These are phyloP conservation scores for Dipodomys ordii DNA, from an alignment of 2,113 vertebrate species.

Conservation along the genomic window DNA sequence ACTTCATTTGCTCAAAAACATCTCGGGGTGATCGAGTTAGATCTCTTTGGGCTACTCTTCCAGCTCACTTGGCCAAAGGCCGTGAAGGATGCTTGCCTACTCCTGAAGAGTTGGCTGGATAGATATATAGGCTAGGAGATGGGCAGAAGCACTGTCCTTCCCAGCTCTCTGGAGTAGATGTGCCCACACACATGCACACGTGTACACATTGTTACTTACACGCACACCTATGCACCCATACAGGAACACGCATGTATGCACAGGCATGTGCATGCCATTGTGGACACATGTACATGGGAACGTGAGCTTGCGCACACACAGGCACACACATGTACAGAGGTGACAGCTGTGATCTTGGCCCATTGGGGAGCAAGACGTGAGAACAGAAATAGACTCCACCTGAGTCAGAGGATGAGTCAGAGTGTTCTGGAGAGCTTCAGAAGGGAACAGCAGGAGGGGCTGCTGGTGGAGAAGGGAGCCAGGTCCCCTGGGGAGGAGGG, in stretches of 20 bases:
- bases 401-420: conserved; percentile 80
- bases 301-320: not conserved
- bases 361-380: conserved; percentile 42
- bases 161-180: not conserved
- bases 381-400: conserved; percentile 74
- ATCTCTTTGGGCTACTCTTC: not conserved
- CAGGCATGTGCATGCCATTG: not conserved
- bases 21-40: not conserved
- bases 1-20: not conserved
- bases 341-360: conserved; percentile 49
- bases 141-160: not conserved
- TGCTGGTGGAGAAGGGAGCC: conserved; percentile 44
- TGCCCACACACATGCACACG: no score
- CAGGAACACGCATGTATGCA: accelerated
- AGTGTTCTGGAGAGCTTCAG: conserved; percentile 58
- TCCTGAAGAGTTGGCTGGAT: not conserved
- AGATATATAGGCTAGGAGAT: not conserved
- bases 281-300: not conserved
- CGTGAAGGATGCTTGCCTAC: not conserved
- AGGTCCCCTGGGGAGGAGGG: conserved; percentile 47
- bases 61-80: accelerated
- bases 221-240: not conserved
- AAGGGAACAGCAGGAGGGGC: conserved; percentile 69
- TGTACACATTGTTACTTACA: not conserved
- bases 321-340: not conserved